Evolutionary conservation across 1,140 invertebrate species (phyloP).

Genomic region (Papilio glaucus): DNA sequence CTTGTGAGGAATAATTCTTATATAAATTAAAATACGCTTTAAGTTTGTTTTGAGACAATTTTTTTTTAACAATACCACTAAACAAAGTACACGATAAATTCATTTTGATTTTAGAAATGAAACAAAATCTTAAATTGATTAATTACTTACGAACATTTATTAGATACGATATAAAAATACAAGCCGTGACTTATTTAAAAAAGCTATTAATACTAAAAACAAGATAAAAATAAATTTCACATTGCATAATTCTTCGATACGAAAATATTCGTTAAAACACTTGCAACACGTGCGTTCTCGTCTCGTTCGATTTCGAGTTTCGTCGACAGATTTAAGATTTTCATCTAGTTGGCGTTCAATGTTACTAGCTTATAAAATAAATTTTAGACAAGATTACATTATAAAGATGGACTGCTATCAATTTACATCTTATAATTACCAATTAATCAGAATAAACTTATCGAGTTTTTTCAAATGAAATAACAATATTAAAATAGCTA

Average conservation of each 20-base stretch:
- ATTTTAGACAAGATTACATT: not conserved
- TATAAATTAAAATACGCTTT: slow-evolving; percentile 45
- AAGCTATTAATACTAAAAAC: slow-evolving; percentile 11
- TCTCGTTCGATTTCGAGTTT: slow-evolving; percentile 22
- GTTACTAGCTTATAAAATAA: not conserved
- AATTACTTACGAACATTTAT: not conserved
- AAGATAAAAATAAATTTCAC: slow-evolving; percentile 33
- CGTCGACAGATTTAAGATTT: not conserved
- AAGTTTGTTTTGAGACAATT: slow-evolving; percentile 54
- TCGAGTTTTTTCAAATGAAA: too few relatives aligned
- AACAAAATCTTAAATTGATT: not conserved
- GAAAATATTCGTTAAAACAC: slow-evolving; percentile 8
- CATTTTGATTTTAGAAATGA: slow-evolving; percentile 49
- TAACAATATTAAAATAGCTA: too few relatives aligned
- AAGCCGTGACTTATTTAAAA: not conserved
- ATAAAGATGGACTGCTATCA: too few relatives aligned
- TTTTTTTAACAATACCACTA: slow-evolving; percentile 54
- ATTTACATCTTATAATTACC: too few relatives aligned
- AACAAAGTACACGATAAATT: slow-evolving; percentile 54
- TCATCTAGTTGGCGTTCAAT: not conserved
- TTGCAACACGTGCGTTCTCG: slow-evolving; percentile 9
- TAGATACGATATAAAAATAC: not conserved
- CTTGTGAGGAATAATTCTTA: slow-evolving; percentile 67
- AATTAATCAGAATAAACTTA: too few relatives aligned
- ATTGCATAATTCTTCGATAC: slow-evolving; percentile 33